Percentiles rank a stretch among this genome's conserved stretches.
These are phyloP conservation scores for Polyommatus iphigenia DNA, from an alignment of 2,888 invertebrate species.

Conservation along the genomic window DNA sequence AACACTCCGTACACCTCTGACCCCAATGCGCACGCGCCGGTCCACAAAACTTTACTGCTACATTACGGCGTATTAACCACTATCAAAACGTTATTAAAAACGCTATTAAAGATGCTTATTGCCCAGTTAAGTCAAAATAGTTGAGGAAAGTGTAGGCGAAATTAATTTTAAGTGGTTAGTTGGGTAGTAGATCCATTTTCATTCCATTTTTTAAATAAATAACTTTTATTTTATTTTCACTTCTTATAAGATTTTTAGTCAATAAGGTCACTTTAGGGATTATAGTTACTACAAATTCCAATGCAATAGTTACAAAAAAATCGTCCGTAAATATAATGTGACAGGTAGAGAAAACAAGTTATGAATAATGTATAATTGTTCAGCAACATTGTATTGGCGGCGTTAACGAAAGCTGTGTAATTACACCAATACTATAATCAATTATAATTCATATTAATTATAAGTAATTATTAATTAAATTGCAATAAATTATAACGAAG, in stretches of 20 bases:
- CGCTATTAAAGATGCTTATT: neutral
- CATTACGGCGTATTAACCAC: neutral
- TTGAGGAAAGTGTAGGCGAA: neutral
- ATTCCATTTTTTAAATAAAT: too few relatives aligned
- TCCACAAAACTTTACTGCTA: slow-evolving; percentile 8
- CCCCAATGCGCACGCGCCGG: slow-evolving; percentile 8
- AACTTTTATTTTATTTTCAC: neutral
- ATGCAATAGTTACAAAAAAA: neutral
- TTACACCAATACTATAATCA: neutral
- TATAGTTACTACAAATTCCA: neutral
- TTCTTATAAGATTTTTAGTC: too few relatives aligned
- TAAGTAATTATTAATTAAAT: neutral
- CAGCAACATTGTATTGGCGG: neutral
- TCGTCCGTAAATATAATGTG: neutral
- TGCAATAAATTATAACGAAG: neutral
- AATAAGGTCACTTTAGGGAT: neutral
- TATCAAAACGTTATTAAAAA: slow-evolving; percentile 6
- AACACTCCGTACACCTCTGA: neutral
- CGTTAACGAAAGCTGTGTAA: neutral
- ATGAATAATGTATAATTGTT: neutral
- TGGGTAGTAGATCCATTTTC: too few relatives aligned
- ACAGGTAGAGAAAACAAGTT: neutral
- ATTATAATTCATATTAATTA: neutral
- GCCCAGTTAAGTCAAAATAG: neutral
- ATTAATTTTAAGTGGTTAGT: neutral